These are phyloP conservation scores for Dynastes maya DNA, from an alignment of 2,888 invertebrate genomes.

Conservation along the genomic window DNA sequence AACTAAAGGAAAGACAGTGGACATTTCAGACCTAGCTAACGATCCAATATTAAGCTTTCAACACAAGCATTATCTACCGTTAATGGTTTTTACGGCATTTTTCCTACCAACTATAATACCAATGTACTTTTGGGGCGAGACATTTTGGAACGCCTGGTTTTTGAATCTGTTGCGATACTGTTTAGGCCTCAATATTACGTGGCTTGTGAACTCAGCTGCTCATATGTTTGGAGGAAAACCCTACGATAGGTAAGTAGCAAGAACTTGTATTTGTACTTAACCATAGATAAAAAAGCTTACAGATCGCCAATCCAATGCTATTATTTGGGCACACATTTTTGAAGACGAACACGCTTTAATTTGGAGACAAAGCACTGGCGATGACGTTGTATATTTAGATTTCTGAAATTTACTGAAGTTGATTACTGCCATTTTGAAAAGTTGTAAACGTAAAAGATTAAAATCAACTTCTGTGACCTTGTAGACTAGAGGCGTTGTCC, in stretches of 20 bases:
- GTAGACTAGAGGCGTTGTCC: no score
- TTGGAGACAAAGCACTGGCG: no score
- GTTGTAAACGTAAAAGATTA: no score
- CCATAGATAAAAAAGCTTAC: no score
- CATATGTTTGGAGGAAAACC: constrained; percentile 86
- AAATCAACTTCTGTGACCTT: no score
- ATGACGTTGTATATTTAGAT: no score
- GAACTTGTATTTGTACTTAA: background rate
- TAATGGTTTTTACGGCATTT: constrained; percentile 85
- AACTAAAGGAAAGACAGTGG: constrained; percentile 88
- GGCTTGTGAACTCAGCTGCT: constrained; percentile 93
- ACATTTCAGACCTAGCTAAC: constrained; percentile 85
- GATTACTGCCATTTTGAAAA: no score
- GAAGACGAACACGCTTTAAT: no score
- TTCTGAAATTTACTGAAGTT: no score
- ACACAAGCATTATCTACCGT: constrained; percentile 86
- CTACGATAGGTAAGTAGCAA: constrained; percentile 76
- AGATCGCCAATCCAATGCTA: no score
- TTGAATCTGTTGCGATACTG: constrained; percentile 85
- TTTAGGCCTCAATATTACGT: constrained; percentile 87
- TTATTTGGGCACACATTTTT: no score
- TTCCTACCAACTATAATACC: constrained; percentile 84
- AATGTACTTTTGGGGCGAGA: constrained; percentile 85
- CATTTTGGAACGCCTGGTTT: constrained; percentile 78
- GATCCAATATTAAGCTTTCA: constrained; percentile 92